A percentile compares a stretch with the other conserved stretches of the same genome.
These are phyloP conservation scores for Diuraphis noxia DNA, from an alignment of 1,140 invertebrate genomes.

Conservation along the genomic window DNA sequence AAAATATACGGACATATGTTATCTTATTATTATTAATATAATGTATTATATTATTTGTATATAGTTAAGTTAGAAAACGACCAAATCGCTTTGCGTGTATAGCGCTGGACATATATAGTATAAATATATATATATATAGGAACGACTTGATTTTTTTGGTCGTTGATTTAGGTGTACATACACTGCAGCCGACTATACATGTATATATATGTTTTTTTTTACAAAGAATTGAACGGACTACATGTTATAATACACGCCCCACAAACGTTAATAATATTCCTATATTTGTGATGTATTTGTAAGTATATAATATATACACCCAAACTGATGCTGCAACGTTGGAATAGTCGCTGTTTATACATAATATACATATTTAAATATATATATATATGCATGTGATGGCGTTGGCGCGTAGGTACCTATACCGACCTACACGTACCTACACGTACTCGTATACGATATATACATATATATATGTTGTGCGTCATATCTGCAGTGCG, in stretches of 20 bases:
- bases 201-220: not conserved
- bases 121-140: not conserved
- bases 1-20: not conserved
- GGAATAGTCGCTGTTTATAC: too few species aligned
- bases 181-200: not conserved
- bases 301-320: not conserved
- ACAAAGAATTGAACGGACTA: not conserved
- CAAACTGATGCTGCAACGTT: not conserved
- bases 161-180: not conserved
- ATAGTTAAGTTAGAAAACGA: not conserved
- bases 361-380: not conserved
- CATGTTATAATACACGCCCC: constrained; percentile 6
- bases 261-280: not conserved
- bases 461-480: too few species aligned
- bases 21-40: not conserved
- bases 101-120: not conserved
- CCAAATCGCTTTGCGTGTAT: not conserved
- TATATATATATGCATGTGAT: not conserved
- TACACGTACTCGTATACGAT: too few species aligned
- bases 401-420: not conserved
- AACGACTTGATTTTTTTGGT: not conserved
- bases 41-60: not conserved
- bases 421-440: not conserved
- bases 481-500: not conserved
- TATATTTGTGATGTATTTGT: not conserved